Evolutionary conservation across 92 coral and sea anemone genomes (phyloP), one percentile per base, ranked within the genome.

Genomic region (Meandrina meandrites): DNA sequence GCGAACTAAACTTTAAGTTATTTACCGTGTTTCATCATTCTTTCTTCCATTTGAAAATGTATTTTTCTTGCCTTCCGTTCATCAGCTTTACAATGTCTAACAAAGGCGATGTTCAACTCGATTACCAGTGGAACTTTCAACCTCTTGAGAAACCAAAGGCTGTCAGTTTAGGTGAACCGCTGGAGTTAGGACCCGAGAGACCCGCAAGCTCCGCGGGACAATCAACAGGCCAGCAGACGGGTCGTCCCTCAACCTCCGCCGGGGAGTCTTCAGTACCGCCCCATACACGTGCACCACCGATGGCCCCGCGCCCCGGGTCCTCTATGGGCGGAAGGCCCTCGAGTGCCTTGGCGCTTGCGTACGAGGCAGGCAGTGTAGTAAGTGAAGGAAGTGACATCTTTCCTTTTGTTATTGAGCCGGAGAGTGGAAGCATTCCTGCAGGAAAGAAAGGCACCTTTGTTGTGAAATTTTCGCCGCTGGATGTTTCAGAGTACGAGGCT

Each of bases 361-460:
- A 93, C 81, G 99, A 95, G 62, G 94, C 98, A 82, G 99, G 94
- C 15, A 95, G 99, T 87, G 92, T 95, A 48, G 92, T 92, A 84
- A 97, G 96, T 47, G 98, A 95, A 64, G 92, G 89, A 76, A 86
- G 97, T 5, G 99, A 95, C 72, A 30, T 91, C 68, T 95, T 95
- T 81, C 97, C 99, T 40, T 97, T 97, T 81, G 86, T 95, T 54
- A 93, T 97, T 37, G 98, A 97, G 77, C 98, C 98, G n/a, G 93
- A 88, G 30, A 83, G 89, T 60, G 98, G 98, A 22, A 92, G 93
- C 56, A 90, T 97, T 47, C 93, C 97, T 34, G 95, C 99, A 19
- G 98, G 98, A 0, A 93, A 95, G 87, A 92, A 89, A 40, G 95
- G 87, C 27, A 75, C 88, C 31, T 93, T 97, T 75, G 90, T 87